Percentiles rank a stretch among this genome's conserved stretches.
Evolutionary conservation across 2,888 invertebrate species (phyloP).

Genomic region (Leptinotarsa haldemani): DNA sequence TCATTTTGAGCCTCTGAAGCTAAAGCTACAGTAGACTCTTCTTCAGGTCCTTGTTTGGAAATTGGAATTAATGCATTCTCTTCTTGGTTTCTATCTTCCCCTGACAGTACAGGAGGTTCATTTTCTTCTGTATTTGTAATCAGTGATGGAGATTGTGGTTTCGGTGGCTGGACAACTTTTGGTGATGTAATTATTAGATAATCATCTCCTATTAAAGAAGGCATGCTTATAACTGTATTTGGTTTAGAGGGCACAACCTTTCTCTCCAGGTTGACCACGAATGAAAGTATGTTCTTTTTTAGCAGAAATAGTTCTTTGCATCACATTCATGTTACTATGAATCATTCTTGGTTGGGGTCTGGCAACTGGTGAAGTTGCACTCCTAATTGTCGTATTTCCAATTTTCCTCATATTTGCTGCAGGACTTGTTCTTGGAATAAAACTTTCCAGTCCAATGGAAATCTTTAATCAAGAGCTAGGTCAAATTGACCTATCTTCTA

Average conservation of each 20-base stretch:
- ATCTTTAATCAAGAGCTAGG: too few species aligned
- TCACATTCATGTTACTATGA: conserved; percentile 33
- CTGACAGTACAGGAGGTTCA: conserved; percentile 61
- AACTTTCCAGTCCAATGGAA: too few species aligned
- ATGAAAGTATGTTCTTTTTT: conserved; percentile 33
- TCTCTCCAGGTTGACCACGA: conserved; percentile 37
- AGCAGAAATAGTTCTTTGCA: conserved; percentile 31
- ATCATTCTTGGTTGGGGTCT: conserved; percentile 34
- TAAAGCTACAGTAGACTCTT: conserved; percentile 28
- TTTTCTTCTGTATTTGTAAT: not conserved
- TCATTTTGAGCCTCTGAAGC: conserved; percentile 11
- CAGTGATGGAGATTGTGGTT: conserved; percentile 16
- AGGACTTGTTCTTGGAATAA: not conserved
- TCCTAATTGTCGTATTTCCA: conserved; percentile 55
- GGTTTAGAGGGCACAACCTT: conserved; percentile 42
- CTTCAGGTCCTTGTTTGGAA: conserved; percentile 15
- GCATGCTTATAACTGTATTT: conserved; percentile 60
- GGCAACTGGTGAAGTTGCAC: conserved; percentile 6
- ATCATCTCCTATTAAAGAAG: conserved; percentile 52
- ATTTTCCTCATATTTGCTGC: conserved; percentile 50
- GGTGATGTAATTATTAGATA: conserved; percentile 29
- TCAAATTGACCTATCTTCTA: too few species aligned
- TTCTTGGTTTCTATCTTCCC: conserved; percentile 16
- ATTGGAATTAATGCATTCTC: conserved; percentile 4
- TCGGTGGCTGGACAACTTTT: conserved; percentile 19